These are phyloP conservation scores for Lepeophtheirus nordmannii DNA, from an alignment of 2,888 invertebrate species.

Conservation along the genomic window DNA sequence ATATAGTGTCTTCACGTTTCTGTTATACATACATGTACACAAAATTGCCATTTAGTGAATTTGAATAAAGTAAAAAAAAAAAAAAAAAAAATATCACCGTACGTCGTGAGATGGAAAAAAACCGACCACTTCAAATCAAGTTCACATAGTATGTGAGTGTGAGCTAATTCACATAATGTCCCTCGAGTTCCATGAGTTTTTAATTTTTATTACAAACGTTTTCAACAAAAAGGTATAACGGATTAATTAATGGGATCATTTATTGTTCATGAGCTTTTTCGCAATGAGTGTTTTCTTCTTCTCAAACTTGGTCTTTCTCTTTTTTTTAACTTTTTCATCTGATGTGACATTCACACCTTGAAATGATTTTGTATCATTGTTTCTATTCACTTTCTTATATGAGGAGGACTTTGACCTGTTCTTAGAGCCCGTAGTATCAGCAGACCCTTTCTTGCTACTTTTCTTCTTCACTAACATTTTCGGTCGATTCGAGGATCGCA, in stretches of 20 bases:
- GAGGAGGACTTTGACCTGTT: not conserved
- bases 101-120: too few relatives aligned
- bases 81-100: too few relatives aligned
- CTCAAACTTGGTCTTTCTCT: not conserved
- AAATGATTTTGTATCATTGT: constrained; percentile 9
- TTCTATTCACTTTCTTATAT: not conserved
- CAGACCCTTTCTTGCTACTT: not conserved
- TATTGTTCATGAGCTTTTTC: not conserved
- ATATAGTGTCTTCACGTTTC: too few relatives aligned
- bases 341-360: constrained; percentile 1
- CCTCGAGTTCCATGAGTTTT: too few relatives aligned
- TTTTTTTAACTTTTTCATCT: constrained; percentile 3
- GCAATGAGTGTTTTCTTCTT: constrained; percentile 7
- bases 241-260: not conserved
- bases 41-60: too few relatives aligned
- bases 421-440: not conserved
- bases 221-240: not conserved
- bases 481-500: constrained; percentile 1
- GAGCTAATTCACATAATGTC: too few relatives aligned
- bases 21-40: too few relatives aligned
- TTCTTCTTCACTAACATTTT: not conserved
- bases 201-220: too few relatives aligned
- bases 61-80: too few relatives aligned
- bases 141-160: too few relatives aligned
- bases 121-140: too few relatives aligned